Conservation (phyloP, 2,113 vertebrate genomes). For the Alethe castanea region DNA sequence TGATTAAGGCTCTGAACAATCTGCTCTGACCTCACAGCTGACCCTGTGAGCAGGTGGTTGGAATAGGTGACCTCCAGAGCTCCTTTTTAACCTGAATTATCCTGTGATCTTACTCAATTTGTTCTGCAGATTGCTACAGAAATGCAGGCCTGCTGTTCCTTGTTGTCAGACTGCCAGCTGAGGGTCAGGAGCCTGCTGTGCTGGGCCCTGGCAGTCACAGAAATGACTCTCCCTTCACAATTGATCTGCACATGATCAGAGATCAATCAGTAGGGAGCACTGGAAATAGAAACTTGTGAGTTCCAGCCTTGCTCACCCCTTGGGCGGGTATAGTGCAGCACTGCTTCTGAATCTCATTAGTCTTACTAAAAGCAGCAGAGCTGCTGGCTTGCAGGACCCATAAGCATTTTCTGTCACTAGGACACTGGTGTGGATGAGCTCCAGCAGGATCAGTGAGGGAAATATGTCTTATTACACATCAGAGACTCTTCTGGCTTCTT, state of each 20-base stretch:
- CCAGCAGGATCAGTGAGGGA: not conserved
- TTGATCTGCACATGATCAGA: not conserved
- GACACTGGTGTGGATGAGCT: not conserved
- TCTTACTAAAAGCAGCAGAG: not conserved
- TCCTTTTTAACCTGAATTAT: not conserved
- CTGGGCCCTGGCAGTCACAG: not conserved
- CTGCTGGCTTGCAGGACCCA: not conserved
- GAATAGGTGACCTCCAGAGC: not conserved
- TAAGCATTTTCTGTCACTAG: not conserved
- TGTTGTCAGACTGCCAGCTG: not conserved
- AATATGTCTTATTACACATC: not conserved
- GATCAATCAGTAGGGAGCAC: not conserved
- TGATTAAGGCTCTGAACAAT: not conserved
- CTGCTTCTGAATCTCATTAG: constrained; percentile 16
- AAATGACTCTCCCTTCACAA: not conserved
- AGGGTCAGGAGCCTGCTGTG: not conserved
- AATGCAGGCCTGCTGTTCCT: not conserved
- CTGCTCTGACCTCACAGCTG: not conserved
- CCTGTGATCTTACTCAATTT: not conserved
- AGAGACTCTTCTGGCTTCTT: not conserved
- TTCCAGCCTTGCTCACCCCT: not conserved
- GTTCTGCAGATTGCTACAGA: not conserved
- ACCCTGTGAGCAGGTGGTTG: not conserved
- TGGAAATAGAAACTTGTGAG: not conserved
- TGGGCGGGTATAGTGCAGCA: not conserved